Evolutionary conservation across 2,888 invertebrate genomes (phyloP).

Genomic region (Machimus rusticus): DNA sequence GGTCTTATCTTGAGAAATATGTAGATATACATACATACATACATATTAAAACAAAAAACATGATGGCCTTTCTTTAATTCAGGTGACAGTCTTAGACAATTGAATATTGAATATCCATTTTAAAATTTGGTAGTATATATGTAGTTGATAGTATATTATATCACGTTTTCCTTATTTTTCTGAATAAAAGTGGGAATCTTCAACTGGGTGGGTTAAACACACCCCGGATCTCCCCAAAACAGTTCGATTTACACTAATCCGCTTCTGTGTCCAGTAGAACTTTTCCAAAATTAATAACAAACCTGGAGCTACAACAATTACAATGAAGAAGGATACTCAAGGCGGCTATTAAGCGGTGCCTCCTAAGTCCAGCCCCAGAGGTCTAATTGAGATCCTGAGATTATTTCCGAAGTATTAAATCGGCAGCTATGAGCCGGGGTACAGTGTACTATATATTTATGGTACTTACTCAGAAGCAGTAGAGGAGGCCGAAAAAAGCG

Average conservation of each 20-base stretch:
- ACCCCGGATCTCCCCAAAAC: neutral
- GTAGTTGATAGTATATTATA: no score
- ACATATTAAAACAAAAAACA: no score
- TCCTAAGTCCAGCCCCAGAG: neutral
- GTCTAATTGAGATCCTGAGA: slow-evolving; percentile 23
- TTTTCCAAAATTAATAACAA: slow-evolving; percentile 7
- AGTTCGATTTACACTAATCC: neutral
- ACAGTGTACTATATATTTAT: neutral
- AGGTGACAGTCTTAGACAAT: no score
- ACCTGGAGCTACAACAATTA: slow-evolving; percentile 15
- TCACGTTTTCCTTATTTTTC: neutral
- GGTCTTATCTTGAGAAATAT: no score
- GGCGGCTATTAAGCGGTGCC: slow-evolving; percentile 3
- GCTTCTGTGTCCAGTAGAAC: neutral
- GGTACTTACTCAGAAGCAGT: neutral
- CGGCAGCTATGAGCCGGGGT: neutral
- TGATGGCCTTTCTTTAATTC: no score
- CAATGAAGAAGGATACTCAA: slow-evolving; percentile 23
- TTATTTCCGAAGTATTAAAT: neutral
- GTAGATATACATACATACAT: no score
- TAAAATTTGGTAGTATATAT: no score
- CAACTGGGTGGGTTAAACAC: no score
- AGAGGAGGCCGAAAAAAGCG: neutral
- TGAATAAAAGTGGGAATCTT: neutral
- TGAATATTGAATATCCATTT: no score